Evolutionary conservation across 2,888 invertebrate species (phyloP).

Genomic region (Oegoconia quadripuncta): DNA sequence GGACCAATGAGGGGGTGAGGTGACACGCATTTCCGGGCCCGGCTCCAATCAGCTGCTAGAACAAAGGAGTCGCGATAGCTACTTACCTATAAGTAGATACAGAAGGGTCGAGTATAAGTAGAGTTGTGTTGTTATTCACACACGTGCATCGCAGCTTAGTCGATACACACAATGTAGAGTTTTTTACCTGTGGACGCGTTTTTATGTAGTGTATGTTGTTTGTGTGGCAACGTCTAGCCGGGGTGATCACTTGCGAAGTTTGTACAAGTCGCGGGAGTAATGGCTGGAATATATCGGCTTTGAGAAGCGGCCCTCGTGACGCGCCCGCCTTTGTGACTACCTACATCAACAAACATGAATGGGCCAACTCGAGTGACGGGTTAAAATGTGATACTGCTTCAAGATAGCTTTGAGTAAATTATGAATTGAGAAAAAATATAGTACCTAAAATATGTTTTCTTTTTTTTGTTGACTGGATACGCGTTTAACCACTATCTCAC

Average conservation of each 20-base stretch:
- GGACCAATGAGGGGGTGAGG: constrained; percentile 79
- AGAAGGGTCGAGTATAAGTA: constrained; percentile 59
- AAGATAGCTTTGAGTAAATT: no score
- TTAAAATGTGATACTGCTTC: constrained; percentile 21
- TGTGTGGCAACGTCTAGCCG: constrained; percentile 63
- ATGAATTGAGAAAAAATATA: no score
- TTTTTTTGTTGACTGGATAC: no score
- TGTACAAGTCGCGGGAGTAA: constrained; percentile 55
- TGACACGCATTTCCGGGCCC: constrained; percentile 79
- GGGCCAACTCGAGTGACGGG: constrained; percentile 28
- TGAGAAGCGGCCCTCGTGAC: constrained; percentile 38
- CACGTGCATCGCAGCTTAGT: constrained; percentile 45
- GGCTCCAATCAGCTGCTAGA: constrained; percentile 81
- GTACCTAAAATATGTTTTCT: no score
- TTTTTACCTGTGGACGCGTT: constrained; percentile 64
- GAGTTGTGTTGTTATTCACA: constrained; percentile 50
- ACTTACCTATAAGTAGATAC: constrained; percentile 75
- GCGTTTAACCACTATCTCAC: no score
- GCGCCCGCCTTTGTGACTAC: constrained; percentile 44
- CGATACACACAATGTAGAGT: constrained; percentile 46
- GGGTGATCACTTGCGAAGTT: constrained; percentile 59
- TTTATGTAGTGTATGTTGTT: constrained; percentile 54
- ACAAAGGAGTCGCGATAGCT: constrained; percentile 78
- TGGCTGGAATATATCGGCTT: constrained; percentile 58
- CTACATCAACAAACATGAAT: constrained; percentile 42